Conservation (phyloP, 2,888 invertebrate species). For the Microctonus hyperodae region DNA sequence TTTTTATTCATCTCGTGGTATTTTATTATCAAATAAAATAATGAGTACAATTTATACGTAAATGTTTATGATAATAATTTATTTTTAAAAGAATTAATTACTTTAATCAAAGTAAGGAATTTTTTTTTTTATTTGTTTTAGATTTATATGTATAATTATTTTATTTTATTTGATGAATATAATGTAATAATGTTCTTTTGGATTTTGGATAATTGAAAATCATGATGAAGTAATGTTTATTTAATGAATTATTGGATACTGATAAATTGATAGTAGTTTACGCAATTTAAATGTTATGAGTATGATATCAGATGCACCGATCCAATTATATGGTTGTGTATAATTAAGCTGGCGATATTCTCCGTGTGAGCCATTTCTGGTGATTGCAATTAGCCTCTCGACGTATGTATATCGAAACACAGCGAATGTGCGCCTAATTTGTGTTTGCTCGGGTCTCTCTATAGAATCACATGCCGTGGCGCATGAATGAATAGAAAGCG, state of each 20-base stretch:
- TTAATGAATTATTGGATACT: not conserved
- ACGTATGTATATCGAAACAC: conserved; percentile 1
- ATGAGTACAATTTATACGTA: not conserved
- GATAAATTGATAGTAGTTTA: conserved; percentile 6
- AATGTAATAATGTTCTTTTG: not conserved
- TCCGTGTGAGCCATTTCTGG: conserved; percentile 11
- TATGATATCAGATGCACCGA: not conserved
- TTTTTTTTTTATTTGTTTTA: no score
- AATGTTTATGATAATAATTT: not conserved
- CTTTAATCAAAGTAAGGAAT: no score
- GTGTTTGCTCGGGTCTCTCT: not conserved
- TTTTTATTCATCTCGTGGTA: not conserved
- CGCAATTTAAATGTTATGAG: not conserved
- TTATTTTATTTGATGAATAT: not conserved
- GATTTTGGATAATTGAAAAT: not conserved
- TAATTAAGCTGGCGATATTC: conserved; percentile 15
- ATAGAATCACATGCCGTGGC: not conserved
- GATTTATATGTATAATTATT: no score
- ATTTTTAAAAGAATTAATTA: not conserved
- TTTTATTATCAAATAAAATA: not conserved
- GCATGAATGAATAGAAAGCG: not conserved
- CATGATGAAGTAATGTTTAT: not conserved
- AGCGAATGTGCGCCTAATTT: conserved; percentile 14
- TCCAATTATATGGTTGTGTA: not conserved
- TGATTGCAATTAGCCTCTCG: conserved; percentile 18